These are phyloP conservation scores for Bursaphelenchus mucronatus DNA, from an alignment of 1,140 invertebrate genomes.

Conservation along the genomic window DNA sequence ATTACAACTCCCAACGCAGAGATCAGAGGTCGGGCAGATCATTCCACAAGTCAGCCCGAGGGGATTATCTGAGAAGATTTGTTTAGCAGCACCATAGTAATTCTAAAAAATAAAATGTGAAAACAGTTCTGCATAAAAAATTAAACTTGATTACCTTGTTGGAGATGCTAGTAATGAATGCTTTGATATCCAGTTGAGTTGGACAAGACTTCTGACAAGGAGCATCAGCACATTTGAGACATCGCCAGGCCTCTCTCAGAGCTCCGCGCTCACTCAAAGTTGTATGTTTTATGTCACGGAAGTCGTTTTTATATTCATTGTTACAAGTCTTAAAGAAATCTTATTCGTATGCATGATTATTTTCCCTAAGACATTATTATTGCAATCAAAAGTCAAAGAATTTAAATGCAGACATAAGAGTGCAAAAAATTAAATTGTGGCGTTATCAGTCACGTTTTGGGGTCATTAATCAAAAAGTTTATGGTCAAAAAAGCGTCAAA, in stretches of 20 bases:
- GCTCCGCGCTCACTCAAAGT: slow-evolving; percentile 89
- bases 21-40: slow-evolving; percentile 96
- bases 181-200: slow-evolving; percentile 91
- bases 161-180: slow-evolving; percentile 90
- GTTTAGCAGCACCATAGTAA: slow-evolving; percentile 94
- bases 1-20: slow-evolving; percentile 96
- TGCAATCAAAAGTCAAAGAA: slow-evolving; percentile 1
- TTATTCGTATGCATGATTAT: slow-evolving; percentile 2
- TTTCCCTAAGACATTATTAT: not conserved
- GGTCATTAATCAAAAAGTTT: too few relatives aligned
- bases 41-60: slow-evolving; percentile 91
- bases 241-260: slow-evolving; percentile 75
- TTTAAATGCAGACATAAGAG: not conserved
- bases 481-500: too few relatives aligned
- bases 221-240: slow-evolving; percentile 90
- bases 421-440: slow-evolving; percentile 9
- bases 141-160: slow-evolving; percentile 71
- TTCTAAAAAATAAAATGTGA: slow-evolving; percentile 68
- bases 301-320: slow-evolving; percentile 76
- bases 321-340: slow-evolving; percentile 66
- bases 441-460: too few relatives aligned
- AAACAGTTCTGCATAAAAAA: slow-evolving; percentile 5
- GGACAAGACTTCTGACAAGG: slow-evolving; percentile 97
- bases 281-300: slow-evolving; percentile 94
- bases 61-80: slow-evolving; percentile 93